Evolutionary conservation across 53 echinoderm and acorn worm genomes (phyloP), one percentile per base, ranked within the genome.

Genomic region (Patiria pectinifera): DNA sequence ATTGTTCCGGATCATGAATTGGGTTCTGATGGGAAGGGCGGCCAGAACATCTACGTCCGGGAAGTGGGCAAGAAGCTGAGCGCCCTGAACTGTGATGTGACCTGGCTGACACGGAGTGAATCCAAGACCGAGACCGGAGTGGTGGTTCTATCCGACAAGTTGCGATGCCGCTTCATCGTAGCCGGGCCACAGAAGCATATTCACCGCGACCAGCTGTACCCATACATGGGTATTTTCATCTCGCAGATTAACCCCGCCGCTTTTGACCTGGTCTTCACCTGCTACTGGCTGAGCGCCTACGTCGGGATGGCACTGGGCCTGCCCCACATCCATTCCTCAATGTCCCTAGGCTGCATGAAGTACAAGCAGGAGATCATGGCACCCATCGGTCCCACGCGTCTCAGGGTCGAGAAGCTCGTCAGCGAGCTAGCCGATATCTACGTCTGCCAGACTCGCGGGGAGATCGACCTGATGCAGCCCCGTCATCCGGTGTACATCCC

Each of bases 11-110:
- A 87, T 8, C 19, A 35, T 4, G 87, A 87, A 18, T 75, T 87
- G n/a, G 87, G 87, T n/a, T 87, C 87, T 2, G 87, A 87, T 75
- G 87, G 87, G 9, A 87, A 87, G 25, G 87, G 87, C 74, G 87
- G 87, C 7, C 87, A 87, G 72, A 87, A 87, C 69, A 59, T 87
- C n/a, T 87, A 87, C 25, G 87, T 87, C 75, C 47, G 76, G 8
- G 76, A 87, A 22, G 87, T 75, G 4, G 87, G 87, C 4, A 74
- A 46, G 59, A 58, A 74, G 53, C 76, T 87, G 23, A 75, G 53
- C 25, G 25, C 26, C 11, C 76, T 87, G 23, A 75, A 87, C 49
- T 87, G 87, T 76, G 87, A 87, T 53, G 87, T 87, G 48, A 87
- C 87, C 48, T 87, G 76, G 87, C 44, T 87, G 48, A 87, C 87